Percentiles rank a stretch among this genome's conserved stretches.
These are phyloP conservation scores for silkworm (Bombyx mori) DNA, from an alignment of 1,140 invertebrate species.

Conservation along the genomic window ASM3026992v2 NC_085130.1:11865501-11866000, in stretches of 20 bases:
- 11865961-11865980: conserved; percentile 46
- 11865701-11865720: conserved; percentile 44
- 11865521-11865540: conserved; percentile 53
- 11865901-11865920: conserved; percentile 48
- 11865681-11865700: conserved; percentile 53
- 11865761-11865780: conserved; percentile 45
- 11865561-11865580: conserved; percentile 54
- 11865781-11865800: conserved; percentile 52
- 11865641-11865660: conserved; percentile 53
- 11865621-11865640: conserved; percentile 29
- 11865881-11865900: conserved; percentile 63
- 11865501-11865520: conserved; percentile 44
- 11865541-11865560: conserved; percentile 51
- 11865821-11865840: conserved; percentile 50
- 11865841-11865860: conserved; percentile 52
- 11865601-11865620: conserved; percentile 57
- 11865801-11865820: conserved; percentile 50
- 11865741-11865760: conserved; percentile 47
- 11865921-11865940: conserved; percentile 50
- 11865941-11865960: conserved; percentile 55
- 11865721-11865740: conserved; percentile 52
- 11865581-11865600: conserved; percentile 52
- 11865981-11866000: conserved; percentile 62
- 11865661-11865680: conserved; percentile 38
- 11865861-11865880: conserved; percentile 59